Percentiles rank a stretch among this genome's conserved stretches.
Evolutionary conservation across 2,113 vertebrate genomes (phyloP).

Genomic region (Engraulis encrasicolus): DNA sequence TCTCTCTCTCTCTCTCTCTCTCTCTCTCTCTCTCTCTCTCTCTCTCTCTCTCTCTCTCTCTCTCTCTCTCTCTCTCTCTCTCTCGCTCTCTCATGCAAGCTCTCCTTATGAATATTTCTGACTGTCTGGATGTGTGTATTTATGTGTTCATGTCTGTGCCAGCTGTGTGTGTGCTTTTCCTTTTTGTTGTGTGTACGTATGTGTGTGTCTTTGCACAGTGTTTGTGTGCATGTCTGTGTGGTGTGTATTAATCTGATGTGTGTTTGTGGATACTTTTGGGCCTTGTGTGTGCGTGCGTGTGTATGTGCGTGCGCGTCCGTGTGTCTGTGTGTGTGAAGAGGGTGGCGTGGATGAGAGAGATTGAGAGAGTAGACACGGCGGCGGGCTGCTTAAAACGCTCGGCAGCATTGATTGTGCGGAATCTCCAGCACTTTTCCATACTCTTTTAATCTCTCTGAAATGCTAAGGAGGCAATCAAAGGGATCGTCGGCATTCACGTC

Average conservation of each 20-base stretch:
- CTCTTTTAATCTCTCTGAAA: conserved; percentile 65
- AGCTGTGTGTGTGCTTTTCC: neutral
- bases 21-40: neutral
- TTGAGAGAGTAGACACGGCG: conserved; percentile 1
- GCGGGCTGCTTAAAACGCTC: conserved; percentile 17
- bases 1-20: neutral
- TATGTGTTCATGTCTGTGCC: conserved; percentile 5
- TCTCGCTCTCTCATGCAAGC: neutral
- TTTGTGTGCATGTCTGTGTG: neutral
- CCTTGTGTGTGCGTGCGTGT: conserved; percentile 20
- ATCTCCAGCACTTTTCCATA: conserved; percentile 55
- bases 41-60: neutral
- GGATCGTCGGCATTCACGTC: conserved; percentile 23
- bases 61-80: neutral
- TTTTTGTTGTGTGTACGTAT: conserved; percentile 13
- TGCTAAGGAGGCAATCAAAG: conserved; percentile 70
- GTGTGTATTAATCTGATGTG: neutral
- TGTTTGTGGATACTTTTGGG: neutral
- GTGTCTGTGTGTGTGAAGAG: conserved; percentile 21
- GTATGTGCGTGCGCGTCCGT: conserved; percentile 13
- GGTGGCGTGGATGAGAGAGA: neutral
- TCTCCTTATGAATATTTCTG: neutral
- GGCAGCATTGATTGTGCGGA: conserved; percentile 59
- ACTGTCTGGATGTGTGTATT: conserved; percentile 1
- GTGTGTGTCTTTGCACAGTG: neutral